These are phyloP conservation scores for Branchipolynoe longqiensis DNA, from an alignment of 2,888 invertebrate species.

Conservation along the genomic window DNA sequence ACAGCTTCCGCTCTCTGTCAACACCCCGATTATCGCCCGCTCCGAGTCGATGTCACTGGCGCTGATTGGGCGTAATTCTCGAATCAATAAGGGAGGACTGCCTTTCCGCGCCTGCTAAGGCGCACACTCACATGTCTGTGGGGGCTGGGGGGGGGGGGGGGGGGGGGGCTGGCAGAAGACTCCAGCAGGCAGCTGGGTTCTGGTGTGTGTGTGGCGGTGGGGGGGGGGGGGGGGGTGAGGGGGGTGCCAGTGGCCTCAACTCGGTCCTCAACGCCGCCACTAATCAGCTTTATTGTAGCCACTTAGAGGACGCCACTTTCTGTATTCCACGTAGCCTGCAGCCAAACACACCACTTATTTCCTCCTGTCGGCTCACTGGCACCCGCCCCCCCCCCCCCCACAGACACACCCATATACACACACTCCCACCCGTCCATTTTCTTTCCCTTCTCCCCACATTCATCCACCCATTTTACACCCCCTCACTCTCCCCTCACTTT, in stretches of 20 bases:
- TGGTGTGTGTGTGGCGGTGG: neutral
- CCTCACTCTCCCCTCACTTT: no score
- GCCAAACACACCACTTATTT: slow-evolving; percentile 28
- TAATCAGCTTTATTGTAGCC: slow-evolving; percentile 45
- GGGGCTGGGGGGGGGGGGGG: neutral
- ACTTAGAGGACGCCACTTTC: slow-evolving; percentile 30
- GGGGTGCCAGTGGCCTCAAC: no score
- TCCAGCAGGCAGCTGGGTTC: no score
- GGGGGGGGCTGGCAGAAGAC: neutral
- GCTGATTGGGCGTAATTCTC: slow-evolving; percentile 4
- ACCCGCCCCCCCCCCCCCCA: neutral
- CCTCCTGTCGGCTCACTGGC: slow-evolving; percentile 2
- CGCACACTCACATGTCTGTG: no score
- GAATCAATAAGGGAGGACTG: slow-evolving; percentile 25
- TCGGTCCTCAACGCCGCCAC: neutral
- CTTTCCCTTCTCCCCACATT: no score
- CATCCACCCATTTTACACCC: no score
- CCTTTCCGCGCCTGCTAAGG: no score
- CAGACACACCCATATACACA: no score
- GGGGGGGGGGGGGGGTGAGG: neutral
- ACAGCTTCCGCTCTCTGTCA: neutral
- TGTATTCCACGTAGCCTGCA: slow-evolving; percentile 38
- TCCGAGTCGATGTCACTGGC: neutral
- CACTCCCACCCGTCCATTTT: no score
- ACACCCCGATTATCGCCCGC: no score